Evolutionary conservation across 2,113 vertebrate genomes (phyloP).

Genomic region (Brienomyrus brachyistius): DNA sequence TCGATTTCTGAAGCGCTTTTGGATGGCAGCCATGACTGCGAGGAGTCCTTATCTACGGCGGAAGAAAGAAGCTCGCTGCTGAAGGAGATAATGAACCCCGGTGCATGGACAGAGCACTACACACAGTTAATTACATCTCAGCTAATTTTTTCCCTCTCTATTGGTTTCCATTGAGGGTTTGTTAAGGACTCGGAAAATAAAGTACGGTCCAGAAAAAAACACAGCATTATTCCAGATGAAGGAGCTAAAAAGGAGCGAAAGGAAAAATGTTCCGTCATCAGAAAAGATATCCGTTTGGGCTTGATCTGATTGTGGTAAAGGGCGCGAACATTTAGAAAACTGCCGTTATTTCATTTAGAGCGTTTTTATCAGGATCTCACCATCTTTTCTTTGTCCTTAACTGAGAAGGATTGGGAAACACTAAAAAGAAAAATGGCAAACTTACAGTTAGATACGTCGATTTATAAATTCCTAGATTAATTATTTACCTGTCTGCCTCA

Average conservation of each 20-base stretch:
- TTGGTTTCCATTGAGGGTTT: background rate
- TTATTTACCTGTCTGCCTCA: background rate
- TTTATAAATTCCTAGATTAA: background rate
- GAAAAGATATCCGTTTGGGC: constrained; percentile 15
- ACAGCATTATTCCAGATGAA: background rate
- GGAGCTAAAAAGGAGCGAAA: background rate
- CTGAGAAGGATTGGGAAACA: background rate
- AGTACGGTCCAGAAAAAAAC: background rate
- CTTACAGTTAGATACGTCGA: background rate
- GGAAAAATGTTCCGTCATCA: background rate
- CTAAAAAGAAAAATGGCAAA: background rate
- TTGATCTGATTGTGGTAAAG: constrained; percentile 9
- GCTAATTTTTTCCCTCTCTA: background rate
- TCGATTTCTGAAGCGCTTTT: background rate
- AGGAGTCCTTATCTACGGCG: background rate
- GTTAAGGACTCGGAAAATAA: background rate
- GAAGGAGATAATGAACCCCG: background rate
- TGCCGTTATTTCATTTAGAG: background rate
- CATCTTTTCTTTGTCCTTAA: background rate
- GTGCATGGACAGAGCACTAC: background rate
- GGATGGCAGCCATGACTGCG: background rate
- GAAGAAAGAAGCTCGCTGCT: background rate
- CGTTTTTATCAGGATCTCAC: background rate
- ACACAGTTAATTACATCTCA: background rate
- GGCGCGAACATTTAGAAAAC: background rate